These are phyloP conservation scores for Heterohyrax brucei DNA, from an alignment of 2,797 vertebrate genomes.

Conservation along the genomic window DNA sequence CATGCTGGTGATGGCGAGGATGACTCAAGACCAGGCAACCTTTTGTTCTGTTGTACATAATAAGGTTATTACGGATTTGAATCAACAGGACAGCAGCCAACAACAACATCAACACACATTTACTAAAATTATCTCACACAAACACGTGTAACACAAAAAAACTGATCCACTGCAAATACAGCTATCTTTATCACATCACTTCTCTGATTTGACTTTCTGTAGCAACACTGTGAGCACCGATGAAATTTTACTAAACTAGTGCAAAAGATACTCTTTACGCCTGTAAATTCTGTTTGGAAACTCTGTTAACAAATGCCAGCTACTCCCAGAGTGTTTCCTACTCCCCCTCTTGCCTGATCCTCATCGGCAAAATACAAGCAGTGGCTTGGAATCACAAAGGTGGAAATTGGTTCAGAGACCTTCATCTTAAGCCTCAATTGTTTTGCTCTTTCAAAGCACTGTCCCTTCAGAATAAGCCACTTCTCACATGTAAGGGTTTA, in stretches of 20 bases:
- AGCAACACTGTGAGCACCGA: slow-evolving; percentile 61
- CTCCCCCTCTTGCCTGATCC: slow-evolving; percentile 52
- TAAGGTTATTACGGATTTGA: not conserved
- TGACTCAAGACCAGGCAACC: not conserved
- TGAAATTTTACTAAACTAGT: slow-evolving; percentile 26
- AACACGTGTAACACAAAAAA: not conserved
- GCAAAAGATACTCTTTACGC: slow-evolving; percentile 37
- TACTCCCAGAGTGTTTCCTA: slow-evolving; percentile 58
- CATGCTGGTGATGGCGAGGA: not conserved
- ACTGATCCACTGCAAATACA: slow-evolving; percentile 43
- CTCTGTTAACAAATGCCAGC: slow-evolving; percentile 70
- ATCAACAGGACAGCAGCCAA: not conserved
- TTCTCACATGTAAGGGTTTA: slow-evolving; percentile 35
- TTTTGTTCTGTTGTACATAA: not conserved
- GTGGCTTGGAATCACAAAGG: not conserved
- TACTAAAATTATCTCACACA: slow-evolving; percentile 62
- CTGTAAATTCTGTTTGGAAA: slow-evolving; percentile 73
- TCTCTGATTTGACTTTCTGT: slow-evolving; percentile 53
- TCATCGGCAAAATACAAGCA: slow-evolving; percentile 47
- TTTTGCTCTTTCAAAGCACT: slow-evolving; percentile 45
- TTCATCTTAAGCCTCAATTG: slow-evolving; percentile 29
- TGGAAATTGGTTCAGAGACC: slow-evolving; percentile 12
- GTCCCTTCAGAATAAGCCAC: slow-evolving; percentile 53
- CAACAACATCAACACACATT: not conserved
- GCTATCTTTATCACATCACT: slow-evolving; percentile 48